phyloP scores from a whole-genome alignment of 2,113 vertebrate genomes.

The Sapajus apella region DNA sequence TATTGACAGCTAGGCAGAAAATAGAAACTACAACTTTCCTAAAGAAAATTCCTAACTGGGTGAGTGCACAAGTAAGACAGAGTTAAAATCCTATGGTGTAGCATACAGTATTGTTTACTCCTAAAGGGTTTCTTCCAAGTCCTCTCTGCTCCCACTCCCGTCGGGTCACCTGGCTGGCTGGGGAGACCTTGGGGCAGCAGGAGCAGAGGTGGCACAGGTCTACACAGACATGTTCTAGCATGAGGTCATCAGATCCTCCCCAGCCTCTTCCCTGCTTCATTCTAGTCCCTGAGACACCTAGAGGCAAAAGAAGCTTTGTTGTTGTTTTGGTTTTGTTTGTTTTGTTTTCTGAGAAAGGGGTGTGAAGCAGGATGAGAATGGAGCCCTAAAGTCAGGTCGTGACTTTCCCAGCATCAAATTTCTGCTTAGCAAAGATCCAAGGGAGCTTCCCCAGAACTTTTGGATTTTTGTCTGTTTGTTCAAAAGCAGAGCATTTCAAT shows the following conservation, averaged over 20 bases:
- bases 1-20: not conserved
- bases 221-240: too few species aligned
- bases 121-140: not conserved
- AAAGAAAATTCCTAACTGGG: not conserved
- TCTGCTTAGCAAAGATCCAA: not conserved
- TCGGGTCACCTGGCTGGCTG: not conserved
- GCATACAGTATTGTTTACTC: not conserved
- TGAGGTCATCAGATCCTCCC: rapidly evolving
- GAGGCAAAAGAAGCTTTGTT: not conserved
- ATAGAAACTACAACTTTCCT: not conserved
- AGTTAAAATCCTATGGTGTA: not conserved
- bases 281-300: not conserved
- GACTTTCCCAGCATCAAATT: not conserved
- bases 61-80: not conserved
- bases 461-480: not conserved
- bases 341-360: not conserved
- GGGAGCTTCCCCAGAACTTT: rapidly evolving
- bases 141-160: not conserved
- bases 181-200: not conserved
- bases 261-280: not conserved
- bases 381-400: rapidly evolving
- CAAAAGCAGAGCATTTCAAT: not conserved
- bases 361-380: not conserved
- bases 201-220: rapidly evolving
- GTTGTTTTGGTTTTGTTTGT: not conserved